These are phyloP conservation scores for Adelges cooleyi DNA, from an alignment of 1,140 invertebrate genomes.

Conservation along the genomic window DNA sequence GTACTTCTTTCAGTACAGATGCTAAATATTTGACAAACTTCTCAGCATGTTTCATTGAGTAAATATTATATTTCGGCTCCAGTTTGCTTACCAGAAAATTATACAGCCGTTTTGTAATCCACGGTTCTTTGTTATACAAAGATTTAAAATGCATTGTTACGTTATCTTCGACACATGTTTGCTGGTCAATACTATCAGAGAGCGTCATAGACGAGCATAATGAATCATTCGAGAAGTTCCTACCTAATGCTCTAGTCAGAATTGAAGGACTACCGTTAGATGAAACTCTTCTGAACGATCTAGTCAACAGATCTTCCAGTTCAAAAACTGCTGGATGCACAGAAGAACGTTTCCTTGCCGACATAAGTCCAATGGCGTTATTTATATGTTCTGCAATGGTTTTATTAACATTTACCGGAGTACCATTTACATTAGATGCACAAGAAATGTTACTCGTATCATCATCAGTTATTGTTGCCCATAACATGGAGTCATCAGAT, in stretches of 20 bases:
- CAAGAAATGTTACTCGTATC: background rate
- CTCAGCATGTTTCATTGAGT: background rate
- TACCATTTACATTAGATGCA: background rate
- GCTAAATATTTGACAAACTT: conserved; percentile 9
- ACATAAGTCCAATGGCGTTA: background rate
- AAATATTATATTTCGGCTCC: conserved; percentile 1
- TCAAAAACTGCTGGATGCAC: background rate
- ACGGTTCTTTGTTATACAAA: conserved; percentile 11
- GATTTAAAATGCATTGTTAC: background rate
- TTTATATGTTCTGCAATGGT: background rate
- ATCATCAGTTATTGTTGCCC: conserved; percentile 8
- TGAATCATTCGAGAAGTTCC: background rate
- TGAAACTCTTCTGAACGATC: background rate
- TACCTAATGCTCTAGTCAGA: background rate
- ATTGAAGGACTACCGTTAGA: background rate
- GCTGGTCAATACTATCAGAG: background rate
- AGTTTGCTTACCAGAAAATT: background rate
- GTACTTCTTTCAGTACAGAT: background rate
- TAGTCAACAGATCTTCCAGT: background rate
- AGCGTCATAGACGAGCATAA: background rate
- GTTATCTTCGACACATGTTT: background rate
- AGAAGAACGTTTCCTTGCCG: background rate
- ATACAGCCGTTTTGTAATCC: conserved; percentile 9
- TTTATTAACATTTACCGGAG: background rate
- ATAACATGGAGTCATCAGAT: background rate